Conservation (phyloP, 2,113 vertebrate species). For the Chloropsis hardwickii region DNA sequence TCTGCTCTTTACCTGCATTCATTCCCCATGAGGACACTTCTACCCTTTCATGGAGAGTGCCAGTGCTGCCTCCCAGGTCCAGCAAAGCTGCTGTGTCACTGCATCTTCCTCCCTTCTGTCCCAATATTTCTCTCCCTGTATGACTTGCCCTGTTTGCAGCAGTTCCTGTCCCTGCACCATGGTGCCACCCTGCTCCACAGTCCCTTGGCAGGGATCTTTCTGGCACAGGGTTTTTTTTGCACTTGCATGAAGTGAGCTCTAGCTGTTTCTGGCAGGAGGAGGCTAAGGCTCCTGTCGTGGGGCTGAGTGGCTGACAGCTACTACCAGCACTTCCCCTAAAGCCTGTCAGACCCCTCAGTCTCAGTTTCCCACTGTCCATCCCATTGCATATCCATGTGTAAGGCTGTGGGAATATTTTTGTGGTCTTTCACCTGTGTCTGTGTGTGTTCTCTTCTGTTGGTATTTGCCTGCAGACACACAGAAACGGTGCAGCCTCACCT, state of each 20-base stretch:
- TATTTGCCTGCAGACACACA: not conserved
- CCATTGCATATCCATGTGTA: not conserved
- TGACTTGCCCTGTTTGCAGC: fast-evolving
- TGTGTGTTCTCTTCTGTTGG: not conserved
- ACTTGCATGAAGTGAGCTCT: not conserved
- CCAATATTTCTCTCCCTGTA: fast-evolving
- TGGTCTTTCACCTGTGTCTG: fast-evolving
- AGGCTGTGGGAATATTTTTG: not conserved
- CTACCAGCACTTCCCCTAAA: not conserved
- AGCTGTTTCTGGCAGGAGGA: not conserved
- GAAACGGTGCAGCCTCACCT: not conserved
- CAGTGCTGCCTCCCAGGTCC: not conserved
- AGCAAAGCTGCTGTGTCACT: not conserved
- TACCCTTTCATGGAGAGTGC: not conserved
- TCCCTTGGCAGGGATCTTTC: not conserved
- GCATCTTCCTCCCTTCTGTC: not conserved
- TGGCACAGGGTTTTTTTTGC: fast-evolving
- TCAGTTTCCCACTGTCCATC: not conserved
- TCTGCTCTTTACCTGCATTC: not conserved
- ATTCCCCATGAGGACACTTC: not conserved
- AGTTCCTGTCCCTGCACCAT: not conserved
- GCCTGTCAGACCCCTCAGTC: not conserved
- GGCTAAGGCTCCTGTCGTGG: not conserved
- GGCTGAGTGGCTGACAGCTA: not conserved
- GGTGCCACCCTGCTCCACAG: not conserved